These are phyloP conservation scores for Willisornis vidua DNA, from an alignment of 2,113 vertebrate species.

Conservation along the genomic window DNA sequence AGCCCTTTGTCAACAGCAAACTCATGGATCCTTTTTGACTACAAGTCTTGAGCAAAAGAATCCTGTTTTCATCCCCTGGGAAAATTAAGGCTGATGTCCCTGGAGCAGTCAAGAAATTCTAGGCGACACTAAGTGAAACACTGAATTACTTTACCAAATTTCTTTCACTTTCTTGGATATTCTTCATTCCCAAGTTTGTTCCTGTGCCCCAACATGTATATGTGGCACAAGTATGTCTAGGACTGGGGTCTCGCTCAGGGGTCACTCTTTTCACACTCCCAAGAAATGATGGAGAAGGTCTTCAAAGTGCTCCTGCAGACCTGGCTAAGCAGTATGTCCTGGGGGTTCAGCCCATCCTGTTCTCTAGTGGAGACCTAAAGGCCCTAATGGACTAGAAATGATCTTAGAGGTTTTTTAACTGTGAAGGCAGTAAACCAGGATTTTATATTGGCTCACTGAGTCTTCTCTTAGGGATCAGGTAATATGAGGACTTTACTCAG, in stretches of 20 bases:
- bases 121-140: neutral
- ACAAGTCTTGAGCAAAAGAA: neutral
- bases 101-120: neutral
- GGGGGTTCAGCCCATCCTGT: accelerated
- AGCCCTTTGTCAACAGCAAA: neutral
- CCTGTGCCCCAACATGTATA: accelerated
- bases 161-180: neutral
- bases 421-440: neutral
- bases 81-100: neutral
- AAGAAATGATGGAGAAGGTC: neutral
- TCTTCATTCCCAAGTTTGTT: neutral
- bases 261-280: neutral
- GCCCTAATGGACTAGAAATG: neutral
- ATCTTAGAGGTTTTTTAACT: neutral
- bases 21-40: neutral
- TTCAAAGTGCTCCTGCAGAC: neutral
- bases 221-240: neutral
- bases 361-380: neutral
- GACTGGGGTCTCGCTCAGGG: neutral
- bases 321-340: neutral
- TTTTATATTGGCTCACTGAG: neutral
- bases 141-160: neutral
- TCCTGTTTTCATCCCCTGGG: accelerated
- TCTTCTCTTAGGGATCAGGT: neutral
- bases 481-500: neutral